Conservation (phyloP, 2,888 invertebrate species). For the Coelinius sp. region DNA sequence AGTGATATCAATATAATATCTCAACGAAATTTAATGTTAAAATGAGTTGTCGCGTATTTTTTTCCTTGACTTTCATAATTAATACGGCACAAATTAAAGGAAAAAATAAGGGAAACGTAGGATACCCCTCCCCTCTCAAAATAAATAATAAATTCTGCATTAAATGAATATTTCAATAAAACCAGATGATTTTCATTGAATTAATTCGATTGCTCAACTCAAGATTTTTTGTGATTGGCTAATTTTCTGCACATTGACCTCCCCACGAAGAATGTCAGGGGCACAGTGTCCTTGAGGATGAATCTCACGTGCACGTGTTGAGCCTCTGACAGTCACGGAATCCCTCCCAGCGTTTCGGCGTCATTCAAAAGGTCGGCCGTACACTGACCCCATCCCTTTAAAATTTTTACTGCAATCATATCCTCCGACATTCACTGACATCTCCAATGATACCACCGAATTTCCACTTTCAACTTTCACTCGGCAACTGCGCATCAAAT, state of each 20-base stretch:
- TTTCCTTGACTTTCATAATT: too few species aligned
- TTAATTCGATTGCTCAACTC: neutral
- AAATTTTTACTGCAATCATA: neutral
- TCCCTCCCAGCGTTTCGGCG: neutral
- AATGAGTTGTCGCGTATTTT: too few species aligned
- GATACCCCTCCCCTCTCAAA: too few species aligned
- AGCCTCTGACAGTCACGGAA: neutral
- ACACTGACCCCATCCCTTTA: conserved; percentile 7
- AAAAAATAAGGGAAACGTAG: too few species aligned
- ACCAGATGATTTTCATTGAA: neutral
- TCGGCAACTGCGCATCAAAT: neutral
- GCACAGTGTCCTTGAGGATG: conserved; percentile 2
- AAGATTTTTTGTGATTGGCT: neutral
- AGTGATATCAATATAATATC: too few species aligned
- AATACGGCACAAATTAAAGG: too few species aligned
- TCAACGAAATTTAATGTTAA: too few species aligned
- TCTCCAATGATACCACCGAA: conserved; percentile 6
- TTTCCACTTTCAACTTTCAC: conserved; percentile 29
- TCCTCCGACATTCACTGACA: neutral
- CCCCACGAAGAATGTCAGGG: conserved; percentile 12
- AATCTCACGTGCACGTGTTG: neutral
- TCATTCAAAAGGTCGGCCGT: conserved; percentile 5
- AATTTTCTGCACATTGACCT: conserved; percentile 4
- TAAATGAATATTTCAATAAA: neutral
- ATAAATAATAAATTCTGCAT: neutral